These are phyloP conservation scores for Drosophila macrospina DNA, from an alignment of 2,888 invertebrate genomes.

Conservation along the genomic window DNA sequence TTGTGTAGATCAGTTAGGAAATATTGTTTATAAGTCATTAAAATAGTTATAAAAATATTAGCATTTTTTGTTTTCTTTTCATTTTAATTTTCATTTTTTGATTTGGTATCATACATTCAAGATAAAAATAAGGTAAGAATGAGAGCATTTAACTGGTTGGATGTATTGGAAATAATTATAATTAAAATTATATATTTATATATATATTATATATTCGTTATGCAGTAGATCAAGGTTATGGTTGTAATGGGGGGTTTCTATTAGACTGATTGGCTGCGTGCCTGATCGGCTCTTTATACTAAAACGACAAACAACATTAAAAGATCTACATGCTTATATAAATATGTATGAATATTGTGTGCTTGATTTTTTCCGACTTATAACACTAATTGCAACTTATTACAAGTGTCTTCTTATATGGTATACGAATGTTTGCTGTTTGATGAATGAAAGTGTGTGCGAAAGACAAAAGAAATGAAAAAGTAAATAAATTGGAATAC, in stretches of 20 bases:
- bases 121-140: slow-evolving; percentile 26
- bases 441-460: slow-evolving; percentile 19
- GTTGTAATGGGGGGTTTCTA: slow-evolving; percentile 36
- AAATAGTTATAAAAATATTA: slow-evolving; percentile 65
- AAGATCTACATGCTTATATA: slow-evolving; percentile 40
- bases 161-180: slow-evolving; percentile 30
- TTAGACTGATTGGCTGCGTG: slow-evolving; percentile 60
- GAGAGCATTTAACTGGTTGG: slow-evolving; percentile 42
- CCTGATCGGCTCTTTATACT: slow-evolving; percentile 50
- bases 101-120: slow-evolving; percentile 20
- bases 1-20: slow-evolving; percentile 34
- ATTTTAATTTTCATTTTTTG: slow-evolving; percentile 5
- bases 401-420: slow-evolving; percentile 70
- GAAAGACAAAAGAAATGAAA: slow-evolving; percentile 6
- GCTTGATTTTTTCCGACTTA: slow-evolving; percentile 47
- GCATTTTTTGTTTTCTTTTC: slow-evolving; percentile 40
- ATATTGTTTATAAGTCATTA: slow-evolving; percentile 38
- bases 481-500: background rate
- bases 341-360: slow-evolving; percentile 42
- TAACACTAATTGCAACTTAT: slow-evolving; percentile 58
- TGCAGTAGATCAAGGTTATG: slow-evolving; percentile 36
- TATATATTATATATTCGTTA: slow-evolving; percentile 3
- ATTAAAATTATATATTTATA: slow-evolving; percentile 24
- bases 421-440: slow-evolving; percentile 72
- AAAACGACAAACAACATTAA: slow-evolving; percentile 73